Evolutionary conservation across 2,888 invertebrate genomes (phyloP), one percentile per base, ranked within the genome.

Genomic region (Hydrotaea diabolus): DNA sequence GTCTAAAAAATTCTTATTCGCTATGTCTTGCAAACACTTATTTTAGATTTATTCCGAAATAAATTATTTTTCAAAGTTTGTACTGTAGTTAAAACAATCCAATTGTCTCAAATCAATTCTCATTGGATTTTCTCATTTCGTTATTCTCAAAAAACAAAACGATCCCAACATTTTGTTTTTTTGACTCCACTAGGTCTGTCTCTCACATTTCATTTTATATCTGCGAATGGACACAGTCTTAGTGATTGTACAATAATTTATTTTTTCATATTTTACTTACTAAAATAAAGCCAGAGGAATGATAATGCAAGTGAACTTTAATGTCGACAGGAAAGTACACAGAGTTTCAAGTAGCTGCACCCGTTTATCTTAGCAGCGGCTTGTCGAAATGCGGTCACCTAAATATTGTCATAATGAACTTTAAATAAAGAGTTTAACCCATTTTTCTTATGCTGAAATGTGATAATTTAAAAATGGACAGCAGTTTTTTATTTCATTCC

Each of bases 341-440:
- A 39, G 69, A 39, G 69, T 75, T 46, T 75, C 69, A 80, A 80
- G 55, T 26, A 76, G 4, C 9, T 9, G 7, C 13, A 11, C 23
- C 19, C 31, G 71, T 72, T 76, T 76, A 80, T 80, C 55, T 81
- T 17, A 64, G 19, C 13, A 23, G 17, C 31, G 4, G 46, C 43
- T 66, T 66, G 72, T 17, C 64, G 36, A 77, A 82, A 77, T 66
- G 66, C 55, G 77, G 81, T 77, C 73, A 82, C 77, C 77, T 39
- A 77, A 66, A 77, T 82, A 57, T 46, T 46, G 71, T 66, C 17
- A n/a, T 66, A 39, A n/a, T 53, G 53, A 62, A 43, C 64, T 62
- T 77, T 72, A 77, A 69, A 81, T 55, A 36, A 36, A 59, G 36
- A 36, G 3, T 64, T 11, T 49, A 57, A 66, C 53, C 76, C 64